Evolutionary conservation across 2,797 vertebrate species (phyloP), one percentile per base, ranked within the genome.

Genomic region (Macropodus opercularis): DNA sequence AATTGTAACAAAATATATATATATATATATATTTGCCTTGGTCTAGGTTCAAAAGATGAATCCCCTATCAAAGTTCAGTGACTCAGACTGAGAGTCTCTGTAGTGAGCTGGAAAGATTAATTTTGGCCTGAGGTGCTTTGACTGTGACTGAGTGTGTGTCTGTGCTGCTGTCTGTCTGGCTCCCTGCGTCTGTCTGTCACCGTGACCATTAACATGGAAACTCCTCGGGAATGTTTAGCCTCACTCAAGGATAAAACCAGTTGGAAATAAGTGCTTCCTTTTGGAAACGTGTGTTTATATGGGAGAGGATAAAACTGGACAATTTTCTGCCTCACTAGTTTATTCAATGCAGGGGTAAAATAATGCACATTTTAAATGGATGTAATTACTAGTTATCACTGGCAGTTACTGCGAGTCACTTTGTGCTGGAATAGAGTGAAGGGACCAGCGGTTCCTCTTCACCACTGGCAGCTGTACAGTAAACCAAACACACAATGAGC

Each of bases 321-420:
- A 93, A 94, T 93, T 93, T 94, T 92, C 91, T 92, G 93, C 93
- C 91, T 92, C 90, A 91, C 84, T 90, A 92, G 88, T 91, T 93
- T 93, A 92, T 93, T 93, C 89, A 92, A 84, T 80, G 82, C 88
- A 74, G 75, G 86, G 81, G 87, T 92, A 92, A 92, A 93, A 92
- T 91, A 92, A 92, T 92, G 91, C 91, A 92, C 91, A 93, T 93
- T 94, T 91, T 92, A 92, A 93, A 93, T 91, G 87, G 81, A 90
- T 91, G 90, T 92, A 92, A 93, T 93, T 92, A 92, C 91, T 92
- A 91, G 89, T 91, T 91, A 88, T 91, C 91, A 88, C 81, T 86
- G 81, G 85, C 90, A 88, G 89, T 92, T 90, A 91, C 81, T 77
- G 75, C 72, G 50, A 88, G 76, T 87, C 87, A 77, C 78, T 85